Conservation (phyloP, 1,140 invertebrate species). For the Bombus breviceps region DNA sequence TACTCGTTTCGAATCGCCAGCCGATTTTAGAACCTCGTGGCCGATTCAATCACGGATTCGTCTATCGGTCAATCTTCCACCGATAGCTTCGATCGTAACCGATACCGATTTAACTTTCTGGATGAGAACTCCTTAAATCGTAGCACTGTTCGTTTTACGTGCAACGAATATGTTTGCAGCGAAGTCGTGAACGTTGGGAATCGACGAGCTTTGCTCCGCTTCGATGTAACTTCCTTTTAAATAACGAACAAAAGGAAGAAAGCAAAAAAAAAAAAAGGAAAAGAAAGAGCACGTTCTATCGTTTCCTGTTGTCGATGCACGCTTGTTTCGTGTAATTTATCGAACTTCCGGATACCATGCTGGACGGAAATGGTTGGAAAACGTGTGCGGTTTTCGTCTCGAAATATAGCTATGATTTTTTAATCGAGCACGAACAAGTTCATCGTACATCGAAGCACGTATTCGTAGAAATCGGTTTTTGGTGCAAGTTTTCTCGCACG, state of each 20-base stretch:
- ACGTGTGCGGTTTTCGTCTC: not conserved
- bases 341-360: not conserved
- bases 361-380: not conserved
- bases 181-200: not conserved
- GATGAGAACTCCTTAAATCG: constrained; percentile 2
- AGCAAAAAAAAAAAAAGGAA: not conserved
- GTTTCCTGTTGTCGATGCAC: not conserved
- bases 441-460: not conserved
- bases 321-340: not conserved
- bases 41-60: constrained; percentile 43
- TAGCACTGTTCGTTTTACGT: not conserved
- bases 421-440: not conserved
- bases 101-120: too few species aligned
- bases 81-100: constrained; percentile 38
- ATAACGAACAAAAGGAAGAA: not conserved
- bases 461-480: not conserved
- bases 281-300: not conserved
- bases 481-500: not conserved
- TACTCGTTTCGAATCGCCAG: not conserved
- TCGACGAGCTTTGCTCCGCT: not conserved
- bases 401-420: not conserved
- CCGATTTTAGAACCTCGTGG: constrained; percentile 5
- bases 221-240: constrained; percentile 7
- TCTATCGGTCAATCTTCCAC: constrained; percentile 30
- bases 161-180: not conserved